Percentiles rank a stretch among this genome's conserved stretches.
These are phyloP conservation scores for fruit fly (Drosophila melanogaster) DNA, from an alignment of 1,140 invertebrate species.

Conservation along the genomic window DNA sequence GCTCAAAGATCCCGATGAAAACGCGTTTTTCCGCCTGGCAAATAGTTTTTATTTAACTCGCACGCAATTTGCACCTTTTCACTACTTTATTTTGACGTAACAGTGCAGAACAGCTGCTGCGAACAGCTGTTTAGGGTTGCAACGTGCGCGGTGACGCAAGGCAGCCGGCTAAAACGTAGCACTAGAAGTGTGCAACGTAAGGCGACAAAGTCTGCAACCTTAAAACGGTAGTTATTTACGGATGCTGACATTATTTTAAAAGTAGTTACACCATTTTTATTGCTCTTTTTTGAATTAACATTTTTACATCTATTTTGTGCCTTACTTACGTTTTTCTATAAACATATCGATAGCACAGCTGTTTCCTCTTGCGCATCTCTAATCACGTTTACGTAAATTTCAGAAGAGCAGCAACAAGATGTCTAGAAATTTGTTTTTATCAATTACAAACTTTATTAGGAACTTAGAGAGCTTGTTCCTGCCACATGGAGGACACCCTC, in stretches of 20 bases:
- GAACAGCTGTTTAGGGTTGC: slow-evolving; percentile 38
- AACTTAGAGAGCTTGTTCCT: slow-evolving; percentile 52
- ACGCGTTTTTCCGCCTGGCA: background rate
- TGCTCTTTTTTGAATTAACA: no score
- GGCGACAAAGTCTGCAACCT: background rate
- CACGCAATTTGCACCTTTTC: slow-evolving; percentile 39
- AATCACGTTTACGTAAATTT: slow-evolving; percentile 55
- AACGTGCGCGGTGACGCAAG: slow-evolving; percentile 26
- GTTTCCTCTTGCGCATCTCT: slow-evolving; percentile 4
- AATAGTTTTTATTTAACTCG: slow-evolving; percentile 49
- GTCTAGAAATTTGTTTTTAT: slow-evolving; percentile 58
- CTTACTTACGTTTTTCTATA: no score
- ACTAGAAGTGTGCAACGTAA: background rate
- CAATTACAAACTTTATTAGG: slow-evolving; percentile 54
- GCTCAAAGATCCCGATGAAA: background rate
- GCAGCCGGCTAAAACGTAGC: background rate
- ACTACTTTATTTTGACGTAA: slow-evolving; percentile 74
- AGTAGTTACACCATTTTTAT: no score
- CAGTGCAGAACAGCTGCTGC: slow-evolving; percentile 60
- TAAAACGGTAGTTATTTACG: background rate
- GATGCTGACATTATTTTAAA: no score
- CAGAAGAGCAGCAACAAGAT: slow-evolving; percentile 18
- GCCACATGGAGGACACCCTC: slow-evolving; percentile 38
- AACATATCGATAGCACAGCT: slow-evolving; percentile 18
- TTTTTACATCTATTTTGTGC: no score